Evolutionary conservation across 2,888 invertebrate species (phyloP).

Genomic region (Orthonychiurus folsomi): DNA sequence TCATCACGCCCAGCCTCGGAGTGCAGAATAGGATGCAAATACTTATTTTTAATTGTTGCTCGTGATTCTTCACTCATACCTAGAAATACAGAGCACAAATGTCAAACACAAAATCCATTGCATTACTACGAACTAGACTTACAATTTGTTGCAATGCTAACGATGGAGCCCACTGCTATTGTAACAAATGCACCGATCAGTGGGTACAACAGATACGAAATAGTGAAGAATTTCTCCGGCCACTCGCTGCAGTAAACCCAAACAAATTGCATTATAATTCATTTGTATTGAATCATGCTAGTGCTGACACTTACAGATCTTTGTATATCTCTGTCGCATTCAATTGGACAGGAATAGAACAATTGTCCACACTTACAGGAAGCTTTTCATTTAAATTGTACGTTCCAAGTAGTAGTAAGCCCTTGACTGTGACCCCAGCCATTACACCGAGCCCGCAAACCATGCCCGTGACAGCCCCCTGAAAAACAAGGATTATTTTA

Average conservation of each 20-base stretch:
- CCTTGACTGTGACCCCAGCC: constrained; percentile 15
- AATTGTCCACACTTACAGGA: constrained; percentile 14
- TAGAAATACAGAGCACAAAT: no score
- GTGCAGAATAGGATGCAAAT: background rate
- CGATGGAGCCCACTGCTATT: background rate
- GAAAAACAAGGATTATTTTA: constrained; percentile 1
- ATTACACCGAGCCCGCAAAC: constrained; percentile 14
- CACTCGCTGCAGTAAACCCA: constrained; percentile 1
- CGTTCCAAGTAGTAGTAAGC: constrained; percentile 12
- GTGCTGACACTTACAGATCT: background rate
- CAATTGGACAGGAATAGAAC: constrained; percentile 7
- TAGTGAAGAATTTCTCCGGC: constrained; percentile 1
- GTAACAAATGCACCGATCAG: constrained; percentile 1
- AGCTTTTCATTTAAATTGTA: constrained; percentile 11
- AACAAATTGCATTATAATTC: background rate
- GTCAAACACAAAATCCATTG: no score
- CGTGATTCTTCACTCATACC: background rate
- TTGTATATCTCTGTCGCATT: background rate
- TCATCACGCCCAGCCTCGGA: background rate
- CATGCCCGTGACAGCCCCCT: constrained; percentile 24
- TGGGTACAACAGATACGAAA: constrained; percentile 2
- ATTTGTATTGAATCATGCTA: background rate
- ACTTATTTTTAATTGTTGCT: background rate
- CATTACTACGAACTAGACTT: background rate
- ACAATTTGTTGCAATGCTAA: background rate